Base-by-base conservation (phyloP, 2,888 invertebrate genomes). In the Scaptomyza tumidula region DNA sequence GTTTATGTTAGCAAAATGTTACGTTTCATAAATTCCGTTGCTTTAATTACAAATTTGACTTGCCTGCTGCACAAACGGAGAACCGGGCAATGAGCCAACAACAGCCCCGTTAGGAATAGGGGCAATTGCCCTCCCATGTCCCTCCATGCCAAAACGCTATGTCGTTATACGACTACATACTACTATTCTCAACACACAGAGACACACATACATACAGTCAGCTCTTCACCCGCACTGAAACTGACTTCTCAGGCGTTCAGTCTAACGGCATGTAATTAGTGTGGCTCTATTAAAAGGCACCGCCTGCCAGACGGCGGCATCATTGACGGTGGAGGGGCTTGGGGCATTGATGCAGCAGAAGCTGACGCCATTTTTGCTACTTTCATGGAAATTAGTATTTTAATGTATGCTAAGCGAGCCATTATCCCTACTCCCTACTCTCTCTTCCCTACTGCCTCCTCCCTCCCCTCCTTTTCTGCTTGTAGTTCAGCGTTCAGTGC, bases 231-330 rank as follows among this genome's bases (percentile, higher is more conserved):
- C 43, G 7, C 49, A 37, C 35, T 31, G 29, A 29, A 35, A 66
- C 57, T 65, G 82, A 68, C 81, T 78, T 73, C 69, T 58, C 67
- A 69, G 79, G 82, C 82, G 75, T 86, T 84, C 78, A 75, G 59
- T 88, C 86, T 85, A 85, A 85, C 85, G 88, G 89, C 87, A 80
- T 87, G 85, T 86, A 86, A 86, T 86, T 86, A 86, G 85, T 87
- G 89, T 87, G 83, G 80, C 89, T 89, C 85, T 89, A 86, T 86
- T 86, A 87, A 89, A 83, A 86, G 86, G 80, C 86, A 78, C 71
- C 77, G 85, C 85, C 87, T 85, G 85, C 70, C 71, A 52, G 56
- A 61, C 62, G 57, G 57, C 53, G 57, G 46, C 63, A 44, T 13
- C 49, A 63, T 60, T 29, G 35, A 37, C 60, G 48, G 24, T n/a